A percentile compares a stretch with the other conserved stretches of the same genome.
Conservation (phyloP, 2,113 vertebrate genomes). For the Danio rerio region GRCz12tu NC_133191.1:15924001-15924500, state of each 20-base stretch:
- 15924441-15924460: slow-evolving; percentile 49
- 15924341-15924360: slow-evolving; percentile 52
- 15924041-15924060: not conserved
- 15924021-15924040: not conserved
- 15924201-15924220: not conserved
- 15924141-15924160: not conserved
- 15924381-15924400: slow-evolving; percentile 41
- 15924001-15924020: not conserved
- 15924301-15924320: slow-evolving; percentile 38
- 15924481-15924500: not conserved
- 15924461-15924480: slow-evolving; percentile 18
- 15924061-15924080: not conserved
- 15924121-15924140: not conserved
- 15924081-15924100: not conserved
- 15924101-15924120: not conserved
- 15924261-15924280: slow-evolving; percentile 44
- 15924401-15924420: slow-evolving; percentile 35
- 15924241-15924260: slow-evolving; percentile 52
- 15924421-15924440: slow-evolving; percentile 35
- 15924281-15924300: slow-evolving; percentile 55
- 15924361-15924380: slow-evolving; percentile 31
- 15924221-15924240: slow-evolving; percentile 41
- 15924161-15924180: not conserved
- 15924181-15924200: not conserved
- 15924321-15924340: slow-evolving; percentile 47